Conservation (phyloP, 2,888 invertebrate genomes). For the Hydriomena furcata region DNA sequence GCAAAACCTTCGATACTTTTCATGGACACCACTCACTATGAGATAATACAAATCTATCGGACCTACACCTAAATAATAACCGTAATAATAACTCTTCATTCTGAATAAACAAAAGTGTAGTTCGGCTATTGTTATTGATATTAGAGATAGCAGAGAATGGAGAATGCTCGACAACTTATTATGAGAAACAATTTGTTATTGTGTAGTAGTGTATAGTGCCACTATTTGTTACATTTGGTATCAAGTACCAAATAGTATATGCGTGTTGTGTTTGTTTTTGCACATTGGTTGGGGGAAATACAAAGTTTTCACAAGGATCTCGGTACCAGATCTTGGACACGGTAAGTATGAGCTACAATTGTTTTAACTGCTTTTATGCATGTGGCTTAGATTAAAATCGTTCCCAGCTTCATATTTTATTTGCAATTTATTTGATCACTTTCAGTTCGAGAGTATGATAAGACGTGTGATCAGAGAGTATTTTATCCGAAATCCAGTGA, state of each 20-base stretch:
- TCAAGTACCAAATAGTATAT: too few relatives aligned
- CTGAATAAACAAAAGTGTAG: too few relatives aligned
- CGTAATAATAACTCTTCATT: too few relatives aligned
- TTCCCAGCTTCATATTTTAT: not conserved
- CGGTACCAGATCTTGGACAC: constrained; percentile 3
- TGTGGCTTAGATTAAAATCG: not conserved
- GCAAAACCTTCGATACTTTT: not conserved
- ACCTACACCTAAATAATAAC: too few relatives aligned
- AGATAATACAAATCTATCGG: not conserved
- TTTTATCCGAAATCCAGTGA: constrained; percentile 20
- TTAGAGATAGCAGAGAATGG: too few relatives aligned
- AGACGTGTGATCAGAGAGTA: constrained; percentile 33
- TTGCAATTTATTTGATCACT: not conserved
- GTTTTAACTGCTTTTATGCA: not conserved
- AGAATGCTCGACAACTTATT: too few relatives aligned
- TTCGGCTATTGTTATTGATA: too few relatives aligned
- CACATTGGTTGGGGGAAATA: constrained; percentile 12
- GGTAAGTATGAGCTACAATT: constrained; percentile 1
- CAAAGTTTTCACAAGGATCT: constrained; percentile 7
- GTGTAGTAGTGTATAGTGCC: not conserved
- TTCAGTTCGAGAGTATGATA: constrained; percentile 27
- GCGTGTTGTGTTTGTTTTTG: too few relatives aligned
- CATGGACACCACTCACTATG: constrained; percentile 2
- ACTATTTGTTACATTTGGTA: too few relatives aligned
- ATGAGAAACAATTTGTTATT: too few relatives aligned